A percentile compares a stretch with the other conserved stretches of the same genome.
Conservation (phyloP, 2,797 vertebrate species). For the Agapornis canus region DNA sequence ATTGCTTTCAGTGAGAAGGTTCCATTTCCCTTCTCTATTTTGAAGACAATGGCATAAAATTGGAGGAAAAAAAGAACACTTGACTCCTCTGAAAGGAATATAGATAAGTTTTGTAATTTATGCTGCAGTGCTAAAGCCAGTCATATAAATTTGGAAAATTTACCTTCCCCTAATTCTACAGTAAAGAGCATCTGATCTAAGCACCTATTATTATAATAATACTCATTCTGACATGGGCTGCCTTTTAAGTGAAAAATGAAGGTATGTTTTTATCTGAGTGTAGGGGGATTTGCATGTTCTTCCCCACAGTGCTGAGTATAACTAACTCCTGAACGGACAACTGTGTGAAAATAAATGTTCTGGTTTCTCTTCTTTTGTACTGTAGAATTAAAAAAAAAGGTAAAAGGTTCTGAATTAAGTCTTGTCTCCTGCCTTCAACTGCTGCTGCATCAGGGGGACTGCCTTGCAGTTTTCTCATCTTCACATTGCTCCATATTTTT, state of each 20-base stretch:
- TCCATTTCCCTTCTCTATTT: neutral
- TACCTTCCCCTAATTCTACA: neutral
- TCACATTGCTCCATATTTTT: neutral
- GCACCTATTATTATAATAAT: neutral
- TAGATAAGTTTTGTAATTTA: neutral
- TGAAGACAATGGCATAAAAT: conserved; percentile 18
- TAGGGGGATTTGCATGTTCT: neutral
- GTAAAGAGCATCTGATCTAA: neutral
- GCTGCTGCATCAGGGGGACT: conserved; percentile 1
- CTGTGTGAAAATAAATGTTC: neutral
- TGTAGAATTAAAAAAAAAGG: neutral
- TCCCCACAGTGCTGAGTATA: neutral
- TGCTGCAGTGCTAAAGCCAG: neutral
- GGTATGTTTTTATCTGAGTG: neutral
- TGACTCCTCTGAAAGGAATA: neutral
- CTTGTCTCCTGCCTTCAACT: neutral
- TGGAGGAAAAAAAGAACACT: neutral
- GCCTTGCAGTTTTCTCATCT: neutral
- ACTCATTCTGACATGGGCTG: neutral
- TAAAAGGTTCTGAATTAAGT: neutral
- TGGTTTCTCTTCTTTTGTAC: neutral
- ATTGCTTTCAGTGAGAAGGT: neutral
- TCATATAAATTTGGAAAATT: neutral
- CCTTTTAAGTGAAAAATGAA: conserved; percentile 15
- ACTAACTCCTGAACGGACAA: neutral